These are phyloP conservation scores for Dasysyrphus albostriatus DNA, from an alignment of 2,888 invertebrate genomes.

Conservation along the genomic window DNA sequence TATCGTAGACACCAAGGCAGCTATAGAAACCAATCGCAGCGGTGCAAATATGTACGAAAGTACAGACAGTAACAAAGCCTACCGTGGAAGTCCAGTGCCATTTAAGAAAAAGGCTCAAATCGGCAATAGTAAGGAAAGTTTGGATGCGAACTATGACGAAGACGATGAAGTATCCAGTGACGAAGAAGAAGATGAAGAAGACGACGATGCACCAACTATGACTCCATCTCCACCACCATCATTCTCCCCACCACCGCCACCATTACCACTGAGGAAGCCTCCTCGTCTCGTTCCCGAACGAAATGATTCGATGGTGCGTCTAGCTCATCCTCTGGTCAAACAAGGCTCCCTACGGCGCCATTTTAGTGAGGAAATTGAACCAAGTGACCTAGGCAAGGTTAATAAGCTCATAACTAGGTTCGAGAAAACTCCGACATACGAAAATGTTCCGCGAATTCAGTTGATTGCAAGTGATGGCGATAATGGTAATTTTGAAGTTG, in stretches of 20 bases:
- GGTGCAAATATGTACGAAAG: slow-evolving; percentile 41
- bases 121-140: slow-evolving; percentile 80
- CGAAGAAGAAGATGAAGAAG: slow-evolving; percentile 28
- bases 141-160: slow-evolving; percentile 78
- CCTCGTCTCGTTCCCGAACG: slow-evolving; percentile 79
- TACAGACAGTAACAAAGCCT: slow-evolving; percentile 32
- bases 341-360: slow-evolving; percentile 81
- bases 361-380: slow-evolving; percentile 81
- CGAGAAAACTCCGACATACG: slow-evolving; percentile 76
- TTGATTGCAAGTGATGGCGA: slow-evolving; percentile 70
- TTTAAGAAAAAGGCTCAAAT: slow-evolving; percentile 72
- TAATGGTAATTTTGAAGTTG: slow-evolving; percentile 39
- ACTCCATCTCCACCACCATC: slow-evolving; percentile 78
- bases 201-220: slow-evolving; percentile 78
- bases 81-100: slow-evolving; percentile 37
- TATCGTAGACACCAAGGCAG: slow-evolving; percentile 24
- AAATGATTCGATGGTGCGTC: slow-evolving; percentile 79
- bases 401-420: slow-evolving; percentile 82
- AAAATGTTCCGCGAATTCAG: slow-evolving; percentile 74
- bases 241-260: slow-evolving; percentile 78
- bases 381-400: slow-evolving; percentile 81
- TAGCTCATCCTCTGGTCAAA: slow-evolving; percentile 81
- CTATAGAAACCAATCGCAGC: slow-evolving; percentile 27
- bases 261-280: slow-evolving; percentile 54
- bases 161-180: slow-evolving; percentile 63